Percentiles rank a stretch among this genome's conserved stretches.
Conservation (phyloP, 2,797 vertebrate species). For the Schizothorax lantsangensis region DNA sequence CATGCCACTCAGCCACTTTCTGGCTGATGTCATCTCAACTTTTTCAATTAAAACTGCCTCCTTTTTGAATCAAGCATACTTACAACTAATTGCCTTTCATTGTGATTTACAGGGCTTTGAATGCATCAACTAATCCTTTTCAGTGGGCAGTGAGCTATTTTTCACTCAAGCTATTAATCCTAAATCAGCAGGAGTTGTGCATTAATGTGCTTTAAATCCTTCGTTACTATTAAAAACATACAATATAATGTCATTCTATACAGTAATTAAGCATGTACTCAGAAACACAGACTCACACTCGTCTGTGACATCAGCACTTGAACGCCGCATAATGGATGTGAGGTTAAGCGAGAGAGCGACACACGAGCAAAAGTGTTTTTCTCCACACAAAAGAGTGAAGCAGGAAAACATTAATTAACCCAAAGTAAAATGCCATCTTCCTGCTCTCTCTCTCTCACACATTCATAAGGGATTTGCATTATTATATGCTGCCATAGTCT, state of each 20-base stretch:
- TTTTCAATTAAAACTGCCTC: constrained; percentile 46
- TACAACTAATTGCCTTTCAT: constrained; percentile 30
- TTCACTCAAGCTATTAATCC: too few relatives aligned
- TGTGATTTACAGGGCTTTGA: neutral
- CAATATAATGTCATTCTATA: neutral
- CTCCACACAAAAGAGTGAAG: constrained; percentile 3
- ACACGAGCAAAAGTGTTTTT: constrained; percentile 20
- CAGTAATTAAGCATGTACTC: neutral
- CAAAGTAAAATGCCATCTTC: constrained; percentile 14
- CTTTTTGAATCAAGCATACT: constrained; percentile 33
- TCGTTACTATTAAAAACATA: neutral
- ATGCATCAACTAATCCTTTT: neutral
- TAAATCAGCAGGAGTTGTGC: neutral
- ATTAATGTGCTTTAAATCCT: neutral
- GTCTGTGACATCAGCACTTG: constrained; percentile 1
- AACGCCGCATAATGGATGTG: neutral
- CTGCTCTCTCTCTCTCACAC: neutral
- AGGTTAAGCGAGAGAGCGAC: constrained; percentile 25
- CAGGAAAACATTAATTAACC: constrained; percentile 29
- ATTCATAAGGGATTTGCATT: constrained; percentile 36
- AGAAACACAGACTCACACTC: constrained; percentile 13
- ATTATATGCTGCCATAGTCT: neutral
- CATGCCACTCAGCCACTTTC: constrained; percentile 38
- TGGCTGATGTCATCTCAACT: constrained; percentile 24
- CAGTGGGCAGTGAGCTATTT: neutral